Evolutionary conservation across 2,113 vertebrate species (phyloP), one percentile per base, ranked within the genome.

Genomic region (Capricornis sumatraensis): DNA sequence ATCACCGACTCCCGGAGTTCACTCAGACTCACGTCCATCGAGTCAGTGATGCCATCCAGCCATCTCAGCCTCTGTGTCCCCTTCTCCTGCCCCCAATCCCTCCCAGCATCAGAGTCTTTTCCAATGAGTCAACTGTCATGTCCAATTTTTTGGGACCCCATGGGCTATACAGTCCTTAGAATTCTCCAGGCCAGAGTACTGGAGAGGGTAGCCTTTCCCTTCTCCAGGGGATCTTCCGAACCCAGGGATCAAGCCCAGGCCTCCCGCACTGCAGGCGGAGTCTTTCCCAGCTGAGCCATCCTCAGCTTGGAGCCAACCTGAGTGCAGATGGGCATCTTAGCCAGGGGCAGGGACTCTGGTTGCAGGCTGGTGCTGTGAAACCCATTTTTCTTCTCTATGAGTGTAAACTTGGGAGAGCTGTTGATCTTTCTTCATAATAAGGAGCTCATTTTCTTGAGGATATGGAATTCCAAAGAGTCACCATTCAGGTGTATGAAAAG

Each of bases 201-300:
- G 62, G 62, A 64, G 7, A n/a, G 30, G 7, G 15, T 64, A 17
- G 62, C 33, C 62, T 64, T 64, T 64, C 62, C 33, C 30, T 64
- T n/a, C 62, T 64, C 30, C 62, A 64, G 62, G 33, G 62, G 14
- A n/a, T 17, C 62, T 64, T 64, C 33, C 33, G 7, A 64, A n/a
- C 62, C 62, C 30, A n/a, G 33, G 7, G 30, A 33, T n/a, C 3
- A 8, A 64, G n/a, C 30, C 15, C 15, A 64, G 62, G 62, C n/a
- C 62, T 64, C 60, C 14, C 0, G 7, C 3, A 1, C 16, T 64
- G 16, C 30, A 64, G 33, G 33, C 4, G 7, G 33, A 64, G 17
- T n/a, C 62, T 64, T 64, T n/a, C 62, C 15, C 33, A 19, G 9
- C 62, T 64, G 30, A 64, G 62, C 62, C n/a, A 64, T 64, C 45